A percentile compares a stretch with the other conserved stretches of the same genome.
phyloP scores from a whole-genome alignment of 1,140 invertebrate genomes.

The Lepidurus packardi region DNA sequence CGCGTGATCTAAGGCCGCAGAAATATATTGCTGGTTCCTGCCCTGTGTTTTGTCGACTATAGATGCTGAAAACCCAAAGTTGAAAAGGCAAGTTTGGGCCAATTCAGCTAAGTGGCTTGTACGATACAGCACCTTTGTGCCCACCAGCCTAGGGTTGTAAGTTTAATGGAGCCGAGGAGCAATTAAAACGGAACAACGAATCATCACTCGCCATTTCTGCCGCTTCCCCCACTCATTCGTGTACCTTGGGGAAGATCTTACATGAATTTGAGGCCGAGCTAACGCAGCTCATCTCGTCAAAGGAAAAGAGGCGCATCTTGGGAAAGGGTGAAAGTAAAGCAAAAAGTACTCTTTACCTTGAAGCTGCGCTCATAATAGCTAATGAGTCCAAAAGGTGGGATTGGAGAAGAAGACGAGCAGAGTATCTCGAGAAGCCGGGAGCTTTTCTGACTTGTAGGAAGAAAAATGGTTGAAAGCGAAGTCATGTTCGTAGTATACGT shows the following conservation, averaged over 20 bases:
- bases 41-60: neutral
- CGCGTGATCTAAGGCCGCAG: neutral
- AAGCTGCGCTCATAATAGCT: constrained; percentile 6
- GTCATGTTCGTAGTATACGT: neutral
- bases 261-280: neutral
- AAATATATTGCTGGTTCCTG: neutral
- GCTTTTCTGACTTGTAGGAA: neutral
- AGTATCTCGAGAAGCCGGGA: neutral
- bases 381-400: constrained; percentile 1
- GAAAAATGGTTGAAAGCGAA: neutral
- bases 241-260: neutral
- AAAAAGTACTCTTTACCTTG: neutral
- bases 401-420: neutral
- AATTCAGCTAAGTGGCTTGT: neutral
- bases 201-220: too few species aligned
- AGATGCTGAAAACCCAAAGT: neutral
- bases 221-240: too few species aligned
- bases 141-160: neutral
- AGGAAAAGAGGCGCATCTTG: neutral
- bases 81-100: neutral
- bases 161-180: too few species aligned
- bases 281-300: neutral
- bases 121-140: neutral
- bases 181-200: too few species aligned
- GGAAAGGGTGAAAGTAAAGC: neutral